Conservation (phyloP, 2,113 vertebrate species). For the Phalacrocorax pelagicus region DNA sequence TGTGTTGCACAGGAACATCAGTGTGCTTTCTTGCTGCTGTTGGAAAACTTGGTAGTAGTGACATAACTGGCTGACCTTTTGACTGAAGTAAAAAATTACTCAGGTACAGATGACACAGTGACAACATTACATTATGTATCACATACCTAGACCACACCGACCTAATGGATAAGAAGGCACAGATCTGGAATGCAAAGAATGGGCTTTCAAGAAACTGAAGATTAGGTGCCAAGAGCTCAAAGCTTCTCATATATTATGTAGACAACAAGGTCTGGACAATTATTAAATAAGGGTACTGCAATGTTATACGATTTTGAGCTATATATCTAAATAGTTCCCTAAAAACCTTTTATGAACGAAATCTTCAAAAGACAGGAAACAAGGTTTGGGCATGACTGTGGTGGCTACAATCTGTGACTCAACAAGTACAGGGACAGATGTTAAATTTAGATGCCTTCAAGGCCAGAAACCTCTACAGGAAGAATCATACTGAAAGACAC, state of each 20-base stretch:
- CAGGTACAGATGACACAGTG: too few species aligned
- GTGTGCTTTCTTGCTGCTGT: background rate
- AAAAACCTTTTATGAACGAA: background rate
- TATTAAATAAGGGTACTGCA: background rate
- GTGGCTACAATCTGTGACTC: background rate
- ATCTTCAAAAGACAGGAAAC: background rate
- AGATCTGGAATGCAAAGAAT: background rate
- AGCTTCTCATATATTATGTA: background rate
- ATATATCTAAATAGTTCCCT: background rate
- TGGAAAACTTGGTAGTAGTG: background rate
- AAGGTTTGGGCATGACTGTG: background rate
- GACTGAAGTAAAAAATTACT: background rate
- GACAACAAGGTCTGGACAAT: accelerated
- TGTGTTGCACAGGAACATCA: background rate
- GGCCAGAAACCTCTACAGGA: background rate
- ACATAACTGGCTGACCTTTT: background rate
- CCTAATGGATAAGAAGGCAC: background rate
- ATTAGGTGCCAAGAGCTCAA: background rate
- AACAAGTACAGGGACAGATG: accelerated
- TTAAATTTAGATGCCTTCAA: background rate
- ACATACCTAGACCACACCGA: accelerated
- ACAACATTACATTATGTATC: background rate
- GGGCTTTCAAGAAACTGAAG: background rate
- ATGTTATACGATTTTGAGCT: background rate
- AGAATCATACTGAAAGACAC: background rate